phyloP scores from a whole-genome alignment of 2,888 invertebrate genomes.

The Mesopsocus fuscifrons region DNA sequence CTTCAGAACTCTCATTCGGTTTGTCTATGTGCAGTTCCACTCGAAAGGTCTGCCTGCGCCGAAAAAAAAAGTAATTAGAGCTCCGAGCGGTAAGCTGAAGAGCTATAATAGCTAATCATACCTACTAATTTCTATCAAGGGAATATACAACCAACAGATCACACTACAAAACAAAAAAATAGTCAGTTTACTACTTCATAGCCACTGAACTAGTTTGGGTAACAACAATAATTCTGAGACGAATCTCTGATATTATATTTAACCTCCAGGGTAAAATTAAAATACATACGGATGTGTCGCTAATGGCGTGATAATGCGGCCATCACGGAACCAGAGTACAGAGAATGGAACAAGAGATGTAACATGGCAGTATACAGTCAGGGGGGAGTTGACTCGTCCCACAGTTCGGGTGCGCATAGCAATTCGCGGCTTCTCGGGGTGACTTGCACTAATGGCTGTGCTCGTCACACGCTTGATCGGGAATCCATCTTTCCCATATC shows the following conservation, averaged over 20 bases:
- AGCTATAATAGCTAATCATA: too few species aligned
- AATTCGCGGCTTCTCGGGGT: constrained; percentile 36
- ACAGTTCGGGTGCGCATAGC: constrained; percentile 23
- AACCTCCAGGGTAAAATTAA: too few species aligned
- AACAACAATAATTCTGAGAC: too few species aligned
- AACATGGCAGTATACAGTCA: constrained; percentile 35
- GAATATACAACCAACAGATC: too few species aligned
- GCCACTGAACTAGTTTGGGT: too few species aligned
- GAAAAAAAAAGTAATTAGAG: too few species aligned
- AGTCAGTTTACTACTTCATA: too few species aligned
- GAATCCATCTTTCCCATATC: constrained; percentile 37
- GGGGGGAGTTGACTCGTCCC: constrained; percentile 28
- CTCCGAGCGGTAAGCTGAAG: not conserved
- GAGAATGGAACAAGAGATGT: constrained; percentile 41
- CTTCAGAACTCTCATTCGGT: constrained; percentile 19
- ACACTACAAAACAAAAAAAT: too few species aligned
- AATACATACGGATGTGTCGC: not conserved
- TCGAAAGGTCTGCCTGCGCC: constrained; percentile 19
- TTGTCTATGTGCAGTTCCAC: constrained; percentile 16
- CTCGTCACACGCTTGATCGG: constrained; percentile 40
- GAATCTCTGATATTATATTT: too few species aligned
- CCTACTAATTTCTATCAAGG: too few species aligned
- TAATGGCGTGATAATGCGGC: constrained; percentile 7
- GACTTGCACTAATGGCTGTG: constrained; percentile 41
- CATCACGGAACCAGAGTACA: constrained; percentile 32